Evolutionary conservation across 1,140 invertebrate species (phyloP).

Genomic region (Zaprionus vittiger): DNA sequence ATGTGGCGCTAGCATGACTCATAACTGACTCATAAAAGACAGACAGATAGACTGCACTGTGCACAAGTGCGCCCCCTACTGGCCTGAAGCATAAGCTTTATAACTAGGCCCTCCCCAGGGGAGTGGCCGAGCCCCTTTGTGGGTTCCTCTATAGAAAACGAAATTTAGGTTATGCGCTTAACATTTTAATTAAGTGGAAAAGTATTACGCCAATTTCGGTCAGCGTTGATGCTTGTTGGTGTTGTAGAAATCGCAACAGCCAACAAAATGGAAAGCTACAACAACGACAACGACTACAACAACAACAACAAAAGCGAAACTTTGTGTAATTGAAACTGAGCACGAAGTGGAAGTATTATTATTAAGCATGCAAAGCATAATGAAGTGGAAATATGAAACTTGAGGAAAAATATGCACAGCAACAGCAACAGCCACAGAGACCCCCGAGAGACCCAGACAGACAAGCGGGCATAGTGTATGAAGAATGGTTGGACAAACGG

Average conservation of each 20-base stretch:
- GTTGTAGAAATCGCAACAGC: slow-evolving; percentile 74
- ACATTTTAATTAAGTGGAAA: slow-evolving; percentile 83
- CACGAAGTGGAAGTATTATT: slow-evolving; percentile 81
- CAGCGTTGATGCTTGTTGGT: slow-evolving; percentile 41
- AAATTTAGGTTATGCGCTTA: slow-evolving; percentile 80
- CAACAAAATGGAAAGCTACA: slow-evolving; percentile 78
- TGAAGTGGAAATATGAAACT: slow-evolving; percentile 80
- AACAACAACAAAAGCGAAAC: slow-evolving; percentile 73
- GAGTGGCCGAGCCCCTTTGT: not conserved
- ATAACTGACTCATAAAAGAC: too few relatives aligned
- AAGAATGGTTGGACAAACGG: slow-evolving; percentile 15
- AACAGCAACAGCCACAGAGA: slow-evolving; percentile 27
- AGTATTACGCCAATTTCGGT: slow-evolving; percentile 80
- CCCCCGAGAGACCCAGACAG: slow-evolving; percentile 4
- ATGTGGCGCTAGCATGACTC: slow-evolving; percentile 13
- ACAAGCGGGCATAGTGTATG: slow-evolving; percentile 16
- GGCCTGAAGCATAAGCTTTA: not conserved
- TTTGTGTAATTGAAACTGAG: slow-evolving; percentile 80
- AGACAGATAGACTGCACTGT: slow-evolving; percentile 1
- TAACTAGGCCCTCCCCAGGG: slow-evolving; percentile 6
- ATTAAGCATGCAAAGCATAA: slow-evolving; percentile 83
- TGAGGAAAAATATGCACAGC: slow-evolving; percentile 47
- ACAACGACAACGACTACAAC: slow-evolving; percentile 36
- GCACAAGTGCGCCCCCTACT: slow-evolving; percentile 18
- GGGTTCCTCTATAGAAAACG: slow-evolving; percentile 50